These are phyloP conservation scores for Polyommatus iphigenia DNA, from an alignment of 2,888 invertebrate species.

Conservation along the genomic window DNA sequence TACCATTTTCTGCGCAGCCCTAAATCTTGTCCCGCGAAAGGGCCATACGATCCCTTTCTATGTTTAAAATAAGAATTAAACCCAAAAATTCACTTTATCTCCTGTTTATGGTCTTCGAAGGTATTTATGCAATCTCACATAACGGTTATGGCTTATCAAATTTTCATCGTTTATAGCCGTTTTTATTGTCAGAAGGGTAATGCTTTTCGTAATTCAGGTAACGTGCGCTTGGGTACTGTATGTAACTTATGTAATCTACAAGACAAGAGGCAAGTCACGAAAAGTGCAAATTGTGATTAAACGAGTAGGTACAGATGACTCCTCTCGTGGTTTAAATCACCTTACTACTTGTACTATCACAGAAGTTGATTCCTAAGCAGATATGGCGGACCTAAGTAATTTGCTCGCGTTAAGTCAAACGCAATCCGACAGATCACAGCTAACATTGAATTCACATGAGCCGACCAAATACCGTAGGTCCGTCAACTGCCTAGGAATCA, in stretches of 20 bases:
- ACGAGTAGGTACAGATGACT: no score
- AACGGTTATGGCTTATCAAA: slow-evolving; percentile 62
- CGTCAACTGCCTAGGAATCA: no score
- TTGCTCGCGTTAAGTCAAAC: no score
- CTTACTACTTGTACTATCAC: no score
- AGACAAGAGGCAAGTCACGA: neutral
- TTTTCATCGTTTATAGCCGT: slow-evolving; percentile 47
- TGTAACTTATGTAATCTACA: neutral
- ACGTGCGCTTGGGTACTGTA: neutral
- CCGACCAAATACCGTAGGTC: no score
- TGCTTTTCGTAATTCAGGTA: neutral
- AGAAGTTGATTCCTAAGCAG: no score
- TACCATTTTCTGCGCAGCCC: slow-evolving; percentile 44
- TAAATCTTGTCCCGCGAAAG: slow-evolving; percentile 71
- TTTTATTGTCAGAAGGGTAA: slow-evolving; percentile 5
- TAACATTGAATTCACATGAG: no score
- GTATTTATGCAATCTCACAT: slow-evolving; percentile 68
- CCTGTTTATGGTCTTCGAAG: slow-evolving; percentile 59
- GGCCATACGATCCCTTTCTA: slow-evolving; percentile 77
- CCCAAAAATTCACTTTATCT: slow-evolving; percentile 68
- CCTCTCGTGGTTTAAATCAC: no score
- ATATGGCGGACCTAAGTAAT: no score
- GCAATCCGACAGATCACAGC: no score
- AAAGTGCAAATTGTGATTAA: neutral
- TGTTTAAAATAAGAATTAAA: slow-evolving; percentile 80